Evolutionary conservation across 2,113 vertebrate genomes (phyloP).

Genomic region (Thunnus thynnus): DNA sequence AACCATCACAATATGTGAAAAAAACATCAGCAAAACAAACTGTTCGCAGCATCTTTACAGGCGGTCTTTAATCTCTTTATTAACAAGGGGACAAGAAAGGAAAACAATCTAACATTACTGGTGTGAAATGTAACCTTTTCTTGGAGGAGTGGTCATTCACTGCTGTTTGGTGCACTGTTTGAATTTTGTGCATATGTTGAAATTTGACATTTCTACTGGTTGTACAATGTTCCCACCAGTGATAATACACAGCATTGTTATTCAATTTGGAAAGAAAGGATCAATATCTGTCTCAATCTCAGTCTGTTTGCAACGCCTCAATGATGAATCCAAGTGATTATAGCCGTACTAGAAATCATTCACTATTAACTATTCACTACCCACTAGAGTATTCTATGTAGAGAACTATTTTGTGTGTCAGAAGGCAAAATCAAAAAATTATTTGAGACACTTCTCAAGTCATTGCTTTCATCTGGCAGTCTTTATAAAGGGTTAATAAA

Average conservation of each 20-base stretch:
- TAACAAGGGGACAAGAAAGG: background rate
- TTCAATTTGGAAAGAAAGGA: background rate
- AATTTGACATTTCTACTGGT: background rate
- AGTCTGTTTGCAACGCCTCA: background rate
- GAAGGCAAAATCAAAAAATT: too few species aligned
- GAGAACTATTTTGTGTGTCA: background rate
- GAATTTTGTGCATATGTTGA: background rate
- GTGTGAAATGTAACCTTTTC: background rate
- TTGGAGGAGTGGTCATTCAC: background rate
- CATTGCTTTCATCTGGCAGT: too few species aligned
- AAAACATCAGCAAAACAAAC: background rate
- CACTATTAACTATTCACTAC: background rate
- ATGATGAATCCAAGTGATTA: too few species aligned
- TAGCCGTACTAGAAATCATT: too few species aligned
- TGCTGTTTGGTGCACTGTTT: background rate
- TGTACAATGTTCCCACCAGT: background rate
- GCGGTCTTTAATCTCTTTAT: constrained; percentile 1
- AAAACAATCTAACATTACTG: background rate
- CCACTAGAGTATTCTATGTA: background rate
- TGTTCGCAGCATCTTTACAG: background rate
- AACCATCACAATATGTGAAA: constrained; percentile 8
- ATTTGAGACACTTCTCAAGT: too few species aligned
- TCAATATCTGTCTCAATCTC: background rate
- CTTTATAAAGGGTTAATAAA: too few species aligned
- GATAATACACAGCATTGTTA: background rate